phyloP scores from a whole-genome alignment of 2,113 vertebrate genomes.

The Fulica atra region DNA sequence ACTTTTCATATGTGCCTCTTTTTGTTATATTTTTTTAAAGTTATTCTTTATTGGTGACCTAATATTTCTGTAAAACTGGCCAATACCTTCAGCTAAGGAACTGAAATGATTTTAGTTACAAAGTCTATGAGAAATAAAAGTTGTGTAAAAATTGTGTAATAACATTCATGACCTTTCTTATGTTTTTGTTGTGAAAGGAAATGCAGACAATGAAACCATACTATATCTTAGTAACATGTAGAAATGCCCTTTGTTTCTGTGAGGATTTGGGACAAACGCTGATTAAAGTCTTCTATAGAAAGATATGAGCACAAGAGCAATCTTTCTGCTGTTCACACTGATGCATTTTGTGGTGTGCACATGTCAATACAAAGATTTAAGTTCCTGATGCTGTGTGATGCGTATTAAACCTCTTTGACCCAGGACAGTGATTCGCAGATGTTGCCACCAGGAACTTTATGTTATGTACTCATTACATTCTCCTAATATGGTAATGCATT shows the following conservation, averaged over 20 bases:
- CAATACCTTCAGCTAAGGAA: not conserved
- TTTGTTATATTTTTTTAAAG: not conserved
- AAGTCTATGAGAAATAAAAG: not conserved
- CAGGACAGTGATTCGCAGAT: not conserved
- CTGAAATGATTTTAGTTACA: not conserved
- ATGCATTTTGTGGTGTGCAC: not conserved
- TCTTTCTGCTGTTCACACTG: not conserved
- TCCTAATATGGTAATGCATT: not conserved
- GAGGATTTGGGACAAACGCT: not conserved
- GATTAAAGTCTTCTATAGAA: not conserved
- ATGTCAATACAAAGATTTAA: not conserved
- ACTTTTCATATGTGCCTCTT: not conserved
- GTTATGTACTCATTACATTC: not conserved
- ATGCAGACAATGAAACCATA: not conserved
- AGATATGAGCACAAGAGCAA: not conserved
- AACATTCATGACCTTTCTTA: not conserved
- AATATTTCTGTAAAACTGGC: not conserved
- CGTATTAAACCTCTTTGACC: not conserved
- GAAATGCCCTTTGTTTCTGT: not conserved
- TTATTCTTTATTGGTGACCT: not conserved
- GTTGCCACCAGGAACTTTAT: not conserved
- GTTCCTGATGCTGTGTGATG: not conserved
- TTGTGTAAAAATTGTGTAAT: not conserved
- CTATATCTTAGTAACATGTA: not conserved
- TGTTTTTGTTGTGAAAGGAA: not conserved